Conservation (phyloP, 2,888 invertebrate species). For the Microctonus aethiopoides region DNA sequence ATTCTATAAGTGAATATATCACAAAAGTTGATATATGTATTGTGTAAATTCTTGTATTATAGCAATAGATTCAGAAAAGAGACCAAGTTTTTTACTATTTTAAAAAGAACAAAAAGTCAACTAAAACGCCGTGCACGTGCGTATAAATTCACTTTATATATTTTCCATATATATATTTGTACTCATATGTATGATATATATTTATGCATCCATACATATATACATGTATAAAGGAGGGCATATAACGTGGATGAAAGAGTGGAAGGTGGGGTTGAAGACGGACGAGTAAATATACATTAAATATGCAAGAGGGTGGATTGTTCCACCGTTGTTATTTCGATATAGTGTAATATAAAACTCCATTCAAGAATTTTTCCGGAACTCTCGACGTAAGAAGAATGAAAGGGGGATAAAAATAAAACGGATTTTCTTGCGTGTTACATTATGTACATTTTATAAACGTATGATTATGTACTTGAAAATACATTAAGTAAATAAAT, state of each 20-base stretch:
- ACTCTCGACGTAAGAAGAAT: neutral
- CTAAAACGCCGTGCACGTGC: neutral
- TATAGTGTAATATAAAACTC: conserved; percentile 24
- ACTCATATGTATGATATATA: neutral
- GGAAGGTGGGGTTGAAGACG: neutral
- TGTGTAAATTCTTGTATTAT: neutral
- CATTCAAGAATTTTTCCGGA: conserved; percentile 21
- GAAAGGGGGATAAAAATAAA: neutral
- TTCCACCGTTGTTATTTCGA: conserved; percentile 6
- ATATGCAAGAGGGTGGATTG: conserved; percentile 25
- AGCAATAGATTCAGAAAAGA: neutral
- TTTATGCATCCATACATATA: too few species aligned
- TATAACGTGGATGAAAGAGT: conserved; percentile 7
- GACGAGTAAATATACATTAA: conserved; percentile 22
- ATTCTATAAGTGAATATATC: neutral
- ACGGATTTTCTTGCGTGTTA: conserved; percentile 10
- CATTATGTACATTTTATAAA: conserved; percentile 16
- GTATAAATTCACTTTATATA: conserved; percentile 14
- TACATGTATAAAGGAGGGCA: neutral
- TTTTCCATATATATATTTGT: neutral
- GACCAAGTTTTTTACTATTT: neutral
- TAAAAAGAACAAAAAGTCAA: conserved; percentile 9
- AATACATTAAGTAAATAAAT: neutral
- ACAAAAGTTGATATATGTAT: conserved; percentile 11
- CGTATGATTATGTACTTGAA: neutral